These are phyloP conservation scores for Odocoileus hemionus DNA, from an alignment of 2,113 vertebrate species.

Conservation along the genomic window DNA sequence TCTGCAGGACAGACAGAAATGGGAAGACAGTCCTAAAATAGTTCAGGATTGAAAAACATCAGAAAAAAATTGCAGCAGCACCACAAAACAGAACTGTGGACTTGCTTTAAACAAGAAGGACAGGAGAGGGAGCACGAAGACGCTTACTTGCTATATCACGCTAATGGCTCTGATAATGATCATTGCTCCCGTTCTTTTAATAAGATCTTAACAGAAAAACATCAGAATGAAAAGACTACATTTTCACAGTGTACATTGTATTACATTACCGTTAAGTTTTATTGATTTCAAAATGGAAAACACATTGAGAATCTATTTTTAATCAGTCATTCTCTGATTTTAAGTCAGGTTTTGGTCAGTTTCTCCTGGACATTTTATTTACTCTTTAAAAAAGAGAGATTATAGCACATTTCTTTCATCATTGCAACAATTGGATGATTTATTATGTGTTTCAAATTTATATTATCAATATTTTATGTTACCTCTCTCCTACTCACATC, in stretches of 20 bases:
- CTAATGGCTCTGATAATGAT: not conserved
- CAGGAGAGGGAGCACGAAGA: slow-evolving; percentile 74
- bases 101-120: slow-evolving; percentile 67
- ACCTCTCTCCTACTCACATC: not conserved
- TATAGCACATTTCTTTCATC: not conserved
- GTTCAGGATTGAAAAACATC: not conserved
- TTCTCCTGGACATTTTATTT: not conserved
- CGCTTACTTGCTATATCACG: not conserved
- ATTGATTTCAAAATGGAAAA: slow-evolving; percentile 33
- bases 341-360: not conserved
- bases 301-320: not conserved
- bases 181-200: not conserved
- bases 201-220: not conserved
- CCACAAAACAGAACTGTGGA: not conserved
- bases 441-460: not conserved
- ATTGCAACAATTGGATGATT: not conserved
- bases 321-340: not conserved
- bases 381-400: not conserved
- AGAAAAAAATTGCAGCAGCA: not conserved
- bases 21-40: not conserved
- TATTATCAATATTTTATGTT: slow-evolving; percentile 10
- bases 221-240: not conserved
- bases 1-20: slow-evolving; percentile 76
- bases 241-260: not conserved
- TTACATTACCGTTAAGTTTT: not conserved